Percentiles rank a stretch among this genome's conserved stretches.
These are phyloP conservation scores for Limulus polyphemus DNA, from an alignment of 2,888 invertebrate species.

Conservation along the genomic window DNA sequence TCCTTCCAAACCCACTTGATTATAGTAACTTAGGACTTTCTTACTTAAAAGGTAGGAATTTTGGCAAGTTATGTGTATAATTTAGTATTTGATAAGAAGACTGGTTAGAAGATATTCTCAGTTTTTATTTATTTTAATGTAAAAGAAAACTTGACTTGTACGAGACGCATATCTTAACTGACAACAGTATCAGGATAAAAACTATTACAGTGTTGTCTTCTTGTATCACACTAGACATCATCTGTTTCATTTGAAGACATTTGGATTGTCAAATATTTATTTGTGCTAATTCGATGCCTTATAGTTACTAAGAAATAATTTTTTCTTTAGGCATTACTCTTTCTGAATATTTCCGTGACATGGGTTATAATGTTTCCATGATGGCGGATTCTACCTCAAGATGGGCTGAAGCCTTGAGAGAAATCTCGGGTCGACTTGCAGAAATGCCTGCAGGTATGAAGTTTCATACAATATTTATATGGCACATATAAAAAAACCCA, in stretches of 20 bases:
- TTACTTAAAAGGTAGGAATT: too few relatives aligned
- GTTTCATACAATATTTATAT: slow-evolving; percentile 9
- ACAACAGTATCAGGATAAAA: too few relatives aligned
- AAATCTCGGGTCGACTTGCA: slow-evolving; percentile 97
- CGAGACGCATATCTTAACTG: too few relatives aligned
- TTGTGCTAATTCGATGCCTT: neutral
- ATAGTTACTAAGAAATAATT: slow-evolving; percentile 2
- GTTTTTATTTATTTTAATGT: too few relatives aligned
- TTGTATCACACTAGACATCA: too few relatives aligned
- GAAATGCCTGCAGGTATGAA: slow-evolving; percentile 93
- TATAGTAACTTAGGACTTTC: too few relatives aligned
- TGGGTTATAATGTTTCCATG: slow-evolving; percentile 99
- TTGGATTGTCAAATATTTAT: neutral
- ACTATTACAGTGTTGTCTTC: too few relatives aligned
- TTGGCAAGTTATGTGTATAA: too few relatives aligned
- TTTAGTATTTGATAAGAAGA: too few relatives aligned
- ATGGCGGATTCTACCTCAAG: slow-evolving; percentile 99
- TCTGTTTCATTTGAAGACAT: neutral
- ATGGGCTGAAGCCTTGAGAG: slow-evolving; percentile 99
- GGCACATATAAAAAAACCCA: neutral
- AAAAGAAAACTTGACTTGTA: too few relatives aligned
- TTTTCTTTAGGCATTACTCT: slow-evolving; percentile 69
- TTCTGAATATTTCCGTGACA: slow-evolving; percentile 93
- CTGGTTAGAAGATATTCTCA: too few relatives aligned
- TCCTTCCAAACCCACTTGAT: too few relatives aligned